Conservation (phyloP, 2,888 invertebrate genomes). For the Trissonchulus sp. region DNA sequence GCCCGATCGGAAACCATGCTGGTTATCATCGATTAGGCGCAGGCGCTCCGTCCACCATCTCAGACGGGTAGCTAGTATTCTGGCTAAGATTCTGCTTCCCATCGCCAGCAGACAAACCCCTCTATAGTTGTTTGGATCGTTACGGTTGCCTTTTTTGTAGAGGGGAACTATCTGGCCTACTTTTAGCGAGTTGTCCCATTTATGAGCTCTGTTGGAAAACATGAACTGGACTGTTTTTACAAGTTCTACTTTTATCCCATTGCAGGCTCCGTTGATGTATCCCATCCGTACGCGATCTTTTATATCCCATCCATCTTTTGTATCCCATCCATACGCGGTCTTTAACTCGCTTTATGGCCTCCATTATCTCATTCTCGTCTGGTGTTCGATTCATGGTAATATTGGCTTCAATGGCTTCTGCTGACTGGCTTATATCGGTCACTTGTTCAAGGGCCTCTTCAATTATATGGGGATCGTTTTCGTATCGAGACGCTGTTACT, state of each 20-base stretch:
- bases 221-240: neutral
- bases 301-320: neutral
- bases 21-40: too few species aligned
- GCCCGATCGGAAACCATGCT: constrained; percentile 1
- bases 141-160: neutral
- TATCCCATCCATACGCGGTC: neutral
- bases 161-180: constrained; percentile 13
- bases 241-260: too few species aligned
- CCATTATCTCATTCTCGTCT: neutral
- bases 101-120: constrained; percentile 10
- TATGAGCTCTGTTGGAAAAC: too few species aligned
- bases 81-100: neutral
- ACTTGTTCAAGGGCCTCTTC: neutral
- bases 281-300: too few species aligned
- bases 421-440: neutral
- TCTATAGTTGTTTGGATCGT: constrained; percentile 6
- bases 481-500: neutral
- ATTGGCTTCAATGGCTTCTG: neutral
- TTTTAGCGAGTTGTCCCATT: too few species aligned
- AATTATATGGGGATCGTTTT: neutral
- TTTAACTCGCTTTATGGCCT: neutral
- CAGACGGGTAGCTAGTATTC: neutral
- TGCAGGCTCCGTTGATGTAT: too few species aligned
- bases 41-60: constrained; percentile 10
- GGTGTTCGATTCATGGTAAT: neutral